Conservation (phyloP, 2,113 vertebrate species). For the Urocolius indicus region DNA sequence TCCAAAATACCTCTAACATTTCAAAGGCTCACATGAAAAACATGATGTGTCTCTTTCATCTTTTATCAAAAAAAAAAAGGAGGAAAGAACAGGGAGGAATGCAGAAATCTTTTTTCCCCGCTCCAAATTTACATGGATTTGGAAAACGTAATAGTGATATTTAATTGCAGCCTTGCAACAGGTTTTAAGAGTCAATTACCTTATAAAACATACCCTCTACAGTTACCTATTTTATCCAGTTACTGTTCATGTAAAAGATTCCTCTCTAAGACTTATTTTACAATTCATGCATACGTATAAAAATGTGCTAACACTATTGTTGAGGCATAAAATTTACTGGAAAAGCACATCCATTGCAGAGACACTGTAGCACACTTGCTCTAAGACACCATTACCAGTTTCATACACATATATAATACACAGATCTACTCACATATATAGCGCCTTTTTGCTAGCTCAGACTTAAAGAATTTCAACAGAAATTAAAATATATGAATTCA, state of each 20-base stretch:
- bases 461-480: background rate
- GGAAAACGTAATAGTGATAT: background rate
- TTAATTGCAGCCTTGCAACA: background rate
- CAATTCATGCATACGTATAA: background rate
- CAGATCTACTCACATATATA: accelerated
- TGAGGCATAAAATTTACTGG: background rate
- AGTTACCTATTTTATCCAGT: background rate
- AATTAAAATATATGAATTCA: background rate
- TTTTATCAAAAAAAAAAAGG: background rate
- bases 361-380: background rate
- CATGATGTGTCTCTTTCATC: background rate
- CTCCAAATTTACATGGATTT: background rate
- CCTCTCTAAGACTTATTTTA: background rate
- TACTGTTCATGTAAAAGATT: background rate
- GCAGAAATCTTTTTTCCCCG: background rate
- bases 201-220: background rate
- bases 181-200: background rate
- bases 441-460: background rate
- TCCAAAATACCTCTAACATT: background rate
- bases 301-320: background rate
- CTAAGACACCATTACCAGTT: background rate
- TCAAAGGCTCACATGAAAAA: background rate
- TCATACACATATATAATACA: background rate
- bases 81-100: background rate
- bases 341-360: background rate